phyloP scores from a whole-genome alignment of 2,113 vertebrate species.

The Hucho hucho region DNA sequence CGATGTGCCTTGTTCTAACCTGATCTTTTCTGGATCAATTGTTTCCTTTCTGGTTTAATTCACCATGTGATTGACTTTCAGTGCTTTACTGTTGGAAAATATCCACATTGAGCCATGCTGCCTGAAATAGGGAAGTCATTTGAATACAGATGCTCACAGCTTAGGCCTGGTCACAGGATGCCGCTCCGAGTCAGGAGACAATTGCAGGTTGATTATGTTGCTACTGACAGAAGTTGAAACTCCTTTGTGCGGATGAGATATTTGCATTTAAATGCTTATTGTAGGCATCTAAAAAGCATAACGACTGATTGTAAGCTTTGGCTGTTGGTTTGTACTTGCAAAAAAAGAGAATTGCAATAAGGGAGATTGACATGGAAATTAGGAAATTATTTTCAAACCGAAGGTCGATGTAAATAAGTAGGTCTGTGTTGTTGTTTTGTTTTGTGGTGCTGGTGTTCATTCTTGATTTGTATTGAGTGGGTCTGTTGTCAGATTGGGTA shows the following conservation, averaged over 20 bases:
- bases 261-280: constrained; percentile 82
- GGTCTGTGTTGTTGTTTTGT: constrained; percentile 8
- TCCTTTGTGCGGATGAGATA: constrained; percentile 71
- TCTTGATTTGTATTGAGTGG: constrained; percentile 42
- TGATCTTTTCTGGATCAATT: constrained; percentile 84
- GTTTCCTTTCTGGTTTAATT: constrained; percentile 85
- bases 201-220: constrained; percentile 80
- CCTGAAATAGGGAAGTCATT: constrained; percentile 73
- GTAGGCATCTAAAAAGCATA: constrained; percentile 68
- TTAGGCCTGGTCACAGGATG: constrained; percentile 68
- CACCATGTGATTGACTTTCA: constrained; percentile 83
- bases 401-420: constrained; percentile 68
- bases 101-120: constrained; percentile 63
- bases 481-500: constrained; percentile 51
- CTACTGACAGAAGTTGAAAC: constrained; percentile 72
- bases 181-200: constrained; percentile 72
- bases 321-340: constrained; percentile 61
- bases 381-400: constrained; percentile 69
- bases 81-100: constrained; percentile 76
- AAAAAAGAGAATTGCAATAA: constrained; percentile 71
- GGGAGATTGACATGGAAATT: constrained; percentile 67
- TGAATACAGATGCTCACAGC: constrained; percentile 70
- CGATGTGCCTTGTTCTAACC: constrained; percentile 72
- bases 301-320: constrained; percentile 75
- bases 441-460: constrained; percentile 30